A percentile compares a stretch with the other conserved stretches of the same genome.
Evolutionary conservation across 2,888 invertebrate species (phyloP).

Genomic region (Folsomia manolachei): DNA sequence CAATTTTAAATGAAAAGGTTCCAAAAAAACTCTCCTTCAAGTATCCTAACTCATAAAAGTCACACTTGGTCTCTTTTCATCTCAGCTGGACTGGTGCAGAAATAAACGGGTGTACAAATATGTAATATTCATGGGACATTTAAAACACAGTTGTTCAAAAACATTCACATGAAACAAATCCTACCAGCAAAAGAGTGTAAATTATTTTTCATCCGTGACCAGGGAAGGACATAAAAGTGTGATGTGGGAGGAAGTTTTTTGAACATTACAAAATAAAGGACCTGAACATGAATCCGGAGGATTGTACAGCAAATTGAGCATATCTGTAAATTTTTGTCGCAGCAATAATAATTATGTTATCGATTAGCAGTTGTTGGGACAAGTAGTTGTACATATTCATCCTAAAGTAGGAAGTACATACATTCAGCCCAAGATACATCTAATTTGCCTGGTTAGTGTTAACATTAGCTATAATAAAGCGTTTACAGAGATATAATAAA

Average conservation of each 20-base stretch:
- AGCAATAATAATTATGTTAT: slow-evolving; percentile 16
- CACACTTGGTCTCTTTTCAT: neutral
- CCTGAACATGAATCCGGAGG: neutral
- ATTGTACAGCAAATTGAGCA: slow-evolving; percentile 47
- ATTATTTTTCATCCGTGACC: too few species aligned
- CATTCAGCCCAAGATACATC: neutral
- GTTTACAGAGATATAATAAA: neutral
- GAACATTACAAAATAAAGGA: neutral
- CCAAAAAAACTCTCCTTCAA: neutral
- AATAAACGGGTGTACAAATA: slow-evolving; percentile 24
- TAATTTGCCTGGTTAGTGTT: slow-evolving; percentile 1
- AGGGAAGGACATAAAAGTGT: neutral
- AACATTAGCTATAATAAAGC: neutral
- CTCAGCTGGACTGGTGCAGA: slow-evolving; percentile 22
- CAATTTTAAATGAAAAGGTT: neutral
- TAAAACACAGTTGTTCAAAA: slow-evolving; percentile 1
- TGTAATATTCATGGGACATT: slow-evolving; percentile 12
- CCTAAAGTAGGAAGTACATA: too few species aligned
- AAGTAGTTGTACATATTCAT: too few species aligned
- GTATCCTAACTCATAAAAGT: neutral
- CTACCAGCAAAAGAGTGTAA: neutral
- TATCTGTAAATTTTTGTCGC: slow-evolving; percentile 34
- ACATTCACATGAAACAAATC: neutral
- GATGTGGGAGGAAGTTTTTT: neutral
- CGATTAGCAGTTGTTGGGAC: too few species aligned